A percentile compares a stretch with the other conserved stretches of the same genome.
Conservation (phyloP, 2,888 invertebrate species). For the Eupithecia pulchellata region DNA sequence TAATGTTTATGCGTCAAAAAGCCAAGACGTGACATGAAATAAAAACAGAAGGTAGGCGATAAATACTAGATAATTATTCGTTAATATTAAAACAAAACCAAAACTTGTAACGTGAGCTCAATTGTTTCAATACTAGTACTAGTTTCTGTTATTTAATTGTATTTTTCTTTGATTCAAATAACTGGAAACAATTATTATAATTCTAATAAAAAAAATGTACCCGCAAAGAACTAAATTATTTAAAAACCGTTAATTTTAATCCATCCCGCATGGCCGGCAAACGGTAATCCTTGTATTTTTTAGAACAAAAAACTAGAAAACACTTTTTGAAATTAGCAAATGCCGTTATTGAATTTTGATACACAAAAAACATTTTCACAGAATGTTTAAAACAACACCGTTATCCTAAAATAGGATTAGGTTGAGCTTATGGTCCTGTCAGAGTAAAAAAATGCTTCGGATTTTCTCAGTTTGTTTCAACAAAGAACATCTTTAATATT, state of each 20-base stretch:
- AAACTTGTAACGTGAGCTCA: not conserved
- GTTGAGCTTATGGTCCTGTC: slow-evolving; percentile 45
- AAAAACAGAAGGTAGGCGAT: not conserved
- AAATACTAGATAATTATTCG: not conserved
- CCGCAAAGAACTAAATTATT: not conserved
- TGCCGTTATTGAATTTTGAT: slow-evolving; percentile 31
- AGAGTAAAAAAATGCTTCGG: slow-evolving; percentile 35
- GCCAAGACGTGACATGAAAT: too few relatives aligned
- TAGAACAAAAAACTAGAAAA: slow-evolving; percentile 12
- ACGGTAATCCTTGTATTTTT: slow-evolving; percentile 21
- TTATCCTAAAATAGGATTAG: slow-evolving; percentile 60
- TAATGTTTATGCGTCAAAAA: too few relatives aligned
- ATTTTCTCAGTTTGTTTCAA: slow-evolving; percentile 41
- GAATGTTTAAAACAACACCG: slow-evolving; percentile 45
- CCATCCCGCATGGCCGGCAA: slow-evolving; percentile 21
- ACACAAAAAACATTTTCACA: slow-evolving; percentile 30
- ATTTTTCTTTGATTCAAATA: too few relatives aligned
- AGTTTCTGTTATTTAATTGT: too few relatives aligned
- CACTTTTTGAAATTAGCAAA: slow-evolving; percentile 12
- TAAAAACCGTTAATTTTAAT: slow-evolving; percentile 12
- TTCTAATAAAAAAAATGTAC: not conserved
- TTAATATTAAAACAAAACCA: not conserved
- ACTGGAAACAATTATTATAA: not conserved
- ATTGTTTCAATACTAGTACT: too few relatives aligned
- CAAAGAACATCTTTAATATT: slow-evolving; percentile 60